Base-by-base conservation (phyloP, 2,888 invertebrate genomes). In the Chloroclystis v-ata region DNA sequence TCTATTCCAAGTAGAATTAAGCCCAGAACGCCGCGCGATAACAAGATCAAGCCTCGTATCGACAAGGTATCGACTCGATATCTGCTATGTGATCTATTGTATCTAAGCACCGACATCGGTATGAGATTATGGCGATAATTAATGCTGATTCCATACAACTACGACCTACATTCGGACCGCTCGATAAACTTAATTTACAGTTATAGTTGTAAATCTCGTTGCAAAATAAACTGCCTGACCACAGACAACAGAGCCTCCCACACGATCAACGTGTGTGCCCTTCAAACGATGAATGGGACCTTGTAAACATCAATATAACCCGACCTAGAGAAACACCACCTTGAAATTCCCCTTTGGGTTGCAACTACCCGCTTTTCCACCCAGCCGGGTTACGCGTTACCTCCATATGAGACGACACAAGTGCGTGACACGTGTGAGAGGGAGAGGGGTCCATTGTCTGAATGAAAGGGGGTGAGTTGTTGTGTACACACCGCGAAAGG, bases 121-220 rank as follows among this genome's bases (percentile, higher is more conserved):
- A 78, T 79, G 73, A 85, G 85, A 86, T 86, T 85, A 83, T 75
- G 82, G 77, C 81, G 82, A 85, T 85, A 86, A 86, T 86, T 86
- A 85, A 86, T 86, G 85, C 82, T 86, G 86, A 87, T 85, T 86
- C 84, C 87, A 86, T 86, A 85, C 86, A 86, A 86, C 86, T 86
- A 85, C 86, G 86, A 86, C 86, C 86, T 83, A 86, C 78, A 78
- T 86, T 80, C 76, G 75, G 78, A 74, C 73, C 73, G 81, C 77
- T 82, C 82, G 85, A 82, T 83, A 82, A 82, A 86, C 78, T 82
- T 84, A 85, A 85, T 85, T 84, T 84, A 86, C 86, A 83, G 85
- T 84, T 85, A 82, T 84, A 82, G 83, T 83, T 82, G 80, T 84
- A 85, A 84, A 83, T 85, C 82, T 83, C 76, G 82, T 86, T 85